phyloP scores from a whole-genome alignment of 2,888 invertebrate species.

The Apoderus coryli region DNA sequence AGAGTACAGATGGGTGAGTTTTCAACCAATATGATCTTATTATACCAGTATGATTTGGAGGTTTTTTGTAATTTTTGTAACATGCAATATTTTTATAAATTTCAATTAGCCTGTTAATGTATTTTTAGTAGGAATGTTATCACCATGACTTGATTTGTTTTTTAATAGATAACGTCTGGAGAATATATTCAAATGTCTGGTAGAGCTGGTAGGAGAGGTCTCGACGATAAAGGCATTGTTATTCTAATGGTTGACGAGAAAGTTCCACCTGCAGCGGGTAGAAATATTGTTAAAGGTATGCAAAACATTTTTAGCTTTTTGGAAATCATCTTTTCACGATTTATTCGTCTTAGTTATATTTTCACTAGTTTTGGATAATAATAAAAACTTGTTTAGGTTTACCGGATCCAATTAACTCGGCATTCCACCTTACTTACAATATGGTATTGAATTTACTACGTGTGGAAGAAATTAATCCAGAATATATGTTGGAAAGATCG shows the following conservation, averaged over 20 bases:
- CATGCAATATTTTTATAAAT: too few relatives aligned
- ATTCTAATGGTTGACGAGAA: conserved; percentile 98
- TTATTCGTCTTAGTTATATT: too few relatives aligned
- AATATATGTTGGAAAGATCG: conserved; percentile 95
- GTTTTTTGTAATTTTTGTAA: too few relatives aligned
- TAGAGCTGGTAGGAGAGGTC: conserved; percentile 89
- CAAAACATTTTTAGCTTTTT: too few relatives aligned
- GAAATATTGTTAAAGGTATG: conserved; percentile 60
- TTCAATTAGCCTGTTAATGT: too few relatives aligned
- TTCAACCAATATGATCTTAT: too few relatives aligned
- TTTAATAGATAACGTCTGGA: conserved; percentile 70
- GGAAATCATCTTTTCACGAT: too few relatives aligned
- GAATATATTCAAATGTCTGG: conserved; percentile 99
- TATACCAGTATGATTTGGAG: too few relatives aligned
- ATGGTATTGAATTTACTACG: conserved; percentile 94
- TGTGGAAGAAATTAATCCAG: conserved; percentile 98
- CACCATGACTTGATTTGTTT: too few relatives aligned
- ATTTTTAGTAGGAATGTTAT: too few relatives aligned
- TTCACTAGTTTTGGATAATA: too few relatives aligned
- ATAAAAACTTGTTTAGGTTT: too few relatives aligned
- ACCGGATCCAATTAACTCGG: conserved; percentile 95
- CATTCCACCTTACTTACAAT: conserved; percentile 98
- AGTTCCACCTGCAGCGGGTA: conserved; percentile 64
- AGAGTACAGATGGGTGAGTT: conserved; percentile 76
- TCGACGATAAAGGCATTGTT: conserved; percentile 88